Evolutionary conservation across 2,113 vertebrate species (phyloP).

Genomic region (Herpailurus yagouaroundi): DNA sequence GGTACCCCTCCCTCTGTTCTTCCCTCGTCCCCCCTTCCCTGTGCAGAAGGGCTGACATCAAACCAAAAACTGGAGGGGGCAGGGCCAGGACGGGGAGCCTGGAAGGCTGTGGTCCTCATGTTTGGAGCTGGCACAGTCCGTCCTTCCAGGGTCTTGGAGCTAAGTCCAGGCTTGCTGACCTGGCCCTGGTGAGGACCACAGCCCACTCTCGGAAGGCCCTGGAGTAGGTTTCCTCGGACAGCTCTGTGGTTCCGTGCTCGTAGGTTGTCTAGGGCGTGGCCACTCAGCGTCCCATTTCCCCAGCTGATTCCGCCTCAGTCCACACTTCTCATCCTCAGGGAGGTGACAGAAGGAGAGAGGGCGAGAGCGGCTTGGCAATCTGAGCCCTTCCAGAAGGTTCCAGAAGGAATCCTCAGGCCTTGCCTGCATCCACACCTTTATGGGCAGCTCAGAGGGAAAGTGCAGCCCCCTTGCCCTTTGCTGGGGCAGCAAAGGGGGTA

Average conservation of each 20-base stretch:
- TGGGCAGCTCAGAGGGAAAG: neutral
- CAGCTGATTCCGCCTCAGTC: neutral
- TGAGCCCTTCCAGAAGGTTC: constrained; percentile 6
- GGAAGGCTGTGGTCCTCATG: neutral
- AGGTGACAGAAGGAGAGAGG: neutral
- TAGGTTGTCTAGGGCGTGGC: neutral
- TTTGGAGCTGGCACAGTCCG: neutral
- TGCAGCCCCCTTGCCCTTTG: neutral
- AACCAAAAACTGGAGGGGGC: constrained; percentile 46
- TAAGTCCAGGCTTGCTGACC: neutral
- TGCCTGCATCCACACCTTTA: neutral
- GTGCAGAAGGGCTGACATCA: constrained; percentile 56
- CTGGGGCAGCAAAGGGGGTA: neutral
- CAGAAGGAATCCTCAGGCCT: neutral
- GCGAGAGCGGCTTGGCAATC: neutral
- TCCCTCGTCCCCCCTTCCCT: neutral
- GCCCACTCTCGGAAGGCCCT: neutral
- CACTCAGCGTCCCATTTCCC: neutral
- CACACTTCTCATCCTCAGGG: neutral
- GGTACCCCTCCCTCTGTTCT: neutral
- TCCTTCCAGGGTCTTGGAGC: constrained; percentile 44
- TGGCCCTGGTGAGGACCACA: neutral
- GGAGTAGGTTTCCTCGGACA: neutral
- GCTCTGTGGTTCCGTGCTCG: neutral
- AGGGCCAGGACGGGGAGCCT: neutral